Conservation (phyloP, 2,888 invertebrate species). For the Macrostomum cliftonense region DNA sequence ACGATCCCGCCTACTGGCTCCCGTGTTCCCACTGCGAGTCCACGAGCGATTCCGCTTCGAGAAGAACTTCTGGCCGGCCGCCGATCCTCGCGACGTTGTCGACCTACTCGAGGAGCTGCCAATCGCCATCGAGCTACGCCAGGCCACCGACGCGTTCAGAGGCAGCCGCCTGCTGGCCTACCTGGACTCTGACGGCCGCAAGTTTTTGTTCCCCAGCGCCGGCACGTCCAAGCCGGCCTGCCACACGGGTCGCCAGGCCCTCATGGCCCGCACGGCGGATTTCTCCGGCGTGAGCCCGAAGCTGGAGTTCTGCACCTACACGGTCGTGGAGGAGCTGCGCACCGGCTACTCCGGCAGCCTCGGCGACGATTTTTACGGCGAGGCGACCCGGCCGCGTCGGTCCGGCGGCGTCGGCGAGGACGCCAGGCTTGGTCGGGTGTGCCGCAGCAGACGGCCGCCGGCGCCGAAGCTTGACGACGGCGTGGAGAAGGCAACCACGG, state of each 20-base stretch:
- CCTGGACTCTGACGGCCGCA: conserved; percentile 24
- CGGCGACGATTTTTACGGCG: neutral
- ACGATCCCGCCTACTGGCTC: conserved; percentile 49
- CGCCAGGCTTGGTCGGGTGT: no score
- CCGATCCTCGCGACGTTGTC: conserved; percentile 27
- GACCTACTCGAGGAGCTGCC: conserved; percentile 25
- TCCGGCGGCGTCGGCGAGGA: no score
- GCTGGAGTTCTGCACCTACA: conserved; percentile 30
- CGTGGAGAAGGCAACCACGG: no score
- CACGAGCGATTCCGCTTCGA: conserved; percentile 54
- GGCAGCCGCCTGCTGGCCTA: conserved; percentile 27
- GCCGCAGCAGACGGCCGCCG: no score
- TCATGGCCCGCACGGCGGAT: conserved; percentile 26
- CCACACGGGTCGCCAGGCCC: conserved; percentile 24
- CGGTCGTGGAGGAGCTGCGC: conserved; percentile 23
- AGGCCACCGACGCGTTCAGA: conserved; percentile 20
- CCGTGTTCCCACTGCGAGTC: conserved; percentile 52
- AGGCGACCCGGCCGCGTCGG: no score
- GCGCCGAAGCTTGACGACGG: no score
- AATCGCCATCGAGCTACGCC: conserved; percentile 21
- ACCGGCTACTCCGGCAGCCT: neutral
- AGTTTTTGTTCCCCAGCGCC: conserved; percentile 32
- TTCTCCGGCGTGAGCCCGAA: conserved; percentile 36
- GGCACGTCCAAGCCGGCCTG: conserved; percentile 22
- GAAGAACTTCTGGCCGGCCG: conserved; percentile 37